phyloP scores from a whole-genome alignment of 2,888 invertebrate species.

The Pomacea canaliculata region DNA sequence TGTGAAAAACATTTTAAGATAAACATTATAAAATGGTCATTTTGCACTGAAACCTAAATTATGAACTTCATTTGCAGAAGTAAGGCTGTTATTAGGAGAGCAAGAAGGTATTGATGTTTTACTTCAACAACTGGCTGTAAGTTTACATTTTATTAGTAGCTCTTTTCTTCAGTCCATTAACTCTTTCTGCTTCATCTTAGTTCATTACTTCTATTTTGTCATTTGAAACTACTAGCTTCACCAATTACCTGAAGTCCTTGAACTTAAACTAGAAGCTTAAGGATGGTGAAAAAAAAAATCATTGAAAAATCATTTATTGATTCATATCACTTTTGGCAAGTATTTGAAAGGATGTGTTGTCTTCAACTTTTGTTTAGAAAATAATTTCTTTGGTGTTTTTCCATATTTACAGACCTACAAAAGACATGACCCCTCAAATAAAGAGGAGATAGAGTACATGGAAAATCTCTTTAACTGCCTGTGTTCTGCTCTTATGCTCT shows the following conservation, averaged over 20 bases:
- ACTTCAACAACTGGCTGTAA: slow-evolving; percentile 91
- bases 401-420: slow-evolving; percentile 82
- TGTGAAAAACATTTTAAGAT: too few relatives aligned
- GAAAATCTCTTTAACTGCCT: slow-evolving; percentile 97
- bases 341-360: not conserved
- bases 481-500: slow-evolving; percentile 89
- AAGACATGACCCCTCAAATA: slow-evolving; percentile 89
- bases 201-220: too few relatives aligned
- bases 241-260: too few relatives aligned
- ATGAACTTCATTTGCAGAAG: slow-evolving; percentile 54
- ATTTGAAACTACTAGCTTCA: too few relatives aligned
- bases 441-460: slow-evolving; percentile 98
- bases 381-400: not conserved
- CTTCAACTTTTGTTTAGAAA: not conserved
- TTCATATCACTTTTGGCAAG: not conserved
- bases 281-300: not conserved
- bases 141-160: slow-evolving; percentile 39
- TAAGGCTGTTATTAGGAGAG: slow-evolving; percentile 80
- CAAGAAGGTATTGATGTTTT: slow-evolving; percentile 96
- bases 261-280: not conserved
- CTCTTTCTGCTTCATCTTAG: too few relatives aligned
- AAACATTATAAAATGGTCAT: too few relatives aligned
- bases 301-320: not conserved
- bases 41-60: too few relatives aligned
- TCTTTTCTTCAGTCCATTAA: not conserved